Conservation (phyloP, 1,140 invertebrate genomes). For the Cylas formicarius region DNA sequence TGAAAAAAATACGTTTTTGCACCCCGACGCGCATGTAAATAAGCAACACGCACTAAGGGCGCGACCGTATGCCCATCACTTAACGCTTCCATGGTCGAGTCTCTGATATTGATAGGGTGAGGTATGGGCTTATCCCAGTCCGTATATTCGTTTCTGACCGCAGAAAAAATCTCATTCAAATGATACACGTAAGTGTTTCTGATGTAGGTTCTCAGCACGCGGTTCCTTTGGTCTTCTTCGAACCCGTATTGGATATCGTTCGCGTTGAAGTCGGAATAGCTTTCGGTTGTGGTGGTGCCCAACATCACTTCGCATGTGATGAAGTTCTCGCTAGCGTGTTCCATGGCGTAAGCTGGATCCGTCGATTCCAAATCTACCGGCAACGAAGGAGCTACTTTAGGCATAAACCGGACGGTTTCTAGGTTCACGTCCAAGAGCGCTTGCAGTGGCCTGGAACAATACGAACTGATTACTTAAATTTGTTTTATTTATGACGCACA, state of each 20-base stretch:
- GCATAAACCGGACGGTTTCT: slow-evolving; percentile 54
- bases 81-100: slow-evolving; percentile 80
- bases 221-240: slow-evolving; percentile 66
- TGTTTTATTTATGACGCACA: no score
- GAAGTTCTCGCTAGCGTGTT: slow-evolving; percentile 59
- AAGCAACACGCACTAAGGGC: slow-evolving; percentile 60
- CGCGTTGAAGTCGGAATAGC: slow-evolving; percentile 66
- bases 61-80: slow-evolving; percentile 76
- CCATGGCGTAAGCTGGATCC: slow-evolving; percentile 56
- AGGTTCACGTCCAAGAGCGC: slow-evolving; percentile 55
- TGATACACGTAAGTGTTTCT: slow-evolving; percentile 83
- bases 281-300: slow-evolving; percentile 66
- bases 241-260: slow-evolving; percentile 70
- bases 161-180: slow-evolving; percentile 85
- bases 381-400: slow-evolving; percentile 56
- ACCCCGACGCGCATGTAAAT: slow-evolving; percentile 61
- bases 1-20: slow-evolving; percentile 70
- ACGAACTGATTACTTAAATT: no score
- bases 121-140: slow-evolving; percentile 83
- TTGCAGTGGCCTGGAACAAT: slow-evolving; percentile 51
- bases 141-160: slow-evolving; percentile 86
- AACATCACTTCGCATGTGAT: slow-evolving; percentile 61
- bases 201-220: slow-evolving; percentile 71
- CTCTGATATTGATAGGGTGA: slow-evolving; percentile 75
- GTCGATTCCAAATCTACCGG: slow-evolving; percentile 53